Percentiles rank a stretch among this genome's conserved stretches.
These are phyloP conservation scores for Labeo catla DNA, from an alignment of 2,113 vertebrate species.

Conservation along the genomic window DNA sequence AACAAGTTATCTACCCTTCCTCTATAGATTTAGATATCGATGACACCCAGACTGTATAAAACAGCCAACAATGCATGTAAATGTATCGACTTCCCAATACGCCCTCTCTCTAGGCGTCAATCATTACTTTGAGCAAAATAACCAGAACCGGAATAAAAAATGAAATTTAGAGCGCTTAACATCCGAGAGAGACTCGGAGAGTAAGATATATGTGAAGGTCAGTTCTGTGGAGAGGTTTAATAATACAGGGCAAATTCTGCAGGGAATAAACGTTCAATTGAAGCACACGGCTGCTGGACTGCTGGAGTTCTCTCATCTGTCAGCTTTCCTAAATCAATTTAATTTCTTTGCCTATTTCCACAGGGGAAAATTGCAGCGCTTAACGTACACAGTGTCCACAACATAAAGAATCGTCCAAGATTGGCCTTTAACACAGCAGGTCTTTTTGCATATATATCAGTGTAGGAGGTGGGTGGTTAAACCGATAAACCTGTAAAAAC, in stretches of 20 bases:
- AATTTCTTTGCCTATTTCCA: conserved; percentile 36
- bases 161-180: conserved; percentile 9
- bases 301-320: conserved; percentile 38
- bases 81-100: background rate
- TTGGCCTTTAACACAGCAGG: background rate
- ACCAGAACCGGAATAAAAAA: conserved; percentile 1
- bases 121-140: conserved; percentile 4
- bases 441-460: conserved; percentile 30
- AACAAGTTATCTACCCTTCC: conserved; percentile 35
- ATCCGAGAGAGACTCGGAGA: background rate
- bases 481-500: background rate
- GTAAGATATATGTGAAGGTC: conserved; percentile 29
- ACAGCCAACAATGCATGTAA: conserved; percentile 26
- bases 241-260: conserved; percentile 31
- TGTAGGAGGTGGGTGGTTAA: background rate
- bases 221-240: conserved; percentile 42
- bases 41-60: background rate
- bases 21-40: conserved; percentile 38
- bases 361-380: conserved; percentile 23
- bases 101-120: background rate
- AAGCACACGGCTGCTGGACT: background rate
- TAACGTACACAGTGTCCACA: conserved; percentile 14
- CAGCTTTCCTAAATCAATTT: conserved; percentile 46
- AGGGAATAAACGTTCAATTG: conserved; percentile 31
- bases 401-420: conserved; percentile 31